Conservation (phyloP, 2,113 vertebrate genomes). For the Peromyscus maniculatus region DNA sequence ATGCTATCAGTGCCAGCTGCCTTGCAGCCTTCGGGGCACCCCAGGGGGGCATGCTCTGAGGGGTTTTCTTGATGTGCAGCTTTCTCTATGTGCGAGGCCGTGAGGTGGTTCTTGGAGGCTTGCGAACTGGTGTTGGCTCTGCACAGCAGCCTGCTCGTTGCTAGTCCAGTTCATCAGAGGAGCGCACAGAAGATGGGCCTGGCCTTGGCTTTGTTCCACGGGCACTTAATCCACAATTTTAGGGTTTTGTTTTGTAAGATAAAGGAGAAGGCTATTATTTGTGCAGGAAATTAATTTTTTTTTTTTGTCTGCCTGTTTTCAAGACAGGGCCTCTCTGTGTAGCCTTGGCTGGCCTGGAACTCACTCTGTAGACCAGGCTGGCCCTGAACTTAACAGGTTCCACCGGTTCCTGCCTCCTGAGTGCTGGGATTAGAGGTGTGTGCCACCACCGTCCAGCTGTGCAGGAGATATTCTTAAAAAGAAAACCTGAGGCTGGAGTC, state of each 20-base stretch:
- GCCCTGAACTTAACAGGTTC: no score
- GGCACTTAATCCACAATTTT: constrained; percentile 43
- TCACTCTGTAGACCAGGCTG: no score
- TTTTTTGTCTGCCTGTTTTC: no score
- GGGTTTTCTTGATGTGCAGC: neutral
- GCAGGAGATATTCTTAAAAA: constrained; percentile 61
- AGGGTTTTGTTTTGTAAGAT: constrained; percentile 61
- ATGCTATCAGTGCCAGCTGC: neutral
- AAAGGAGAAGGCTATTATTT: neutral
- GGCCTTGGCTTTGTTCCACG: constrained; percentile 24
- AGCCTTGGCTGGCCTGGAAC: no score
- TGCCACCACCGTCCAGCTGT: neutral
- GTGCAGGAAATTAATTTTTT: constrained; percentile 11
- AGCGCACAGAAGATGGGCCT: neutral
- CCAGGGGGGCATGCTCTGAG: neutral
- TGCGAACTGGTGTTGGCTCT: neutral
- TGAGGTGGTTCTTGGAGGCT: neutral
- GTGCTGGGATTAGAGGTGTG: no score
- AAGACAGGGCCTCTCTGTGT: no score
- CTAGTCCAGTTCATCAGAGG: constrained; percentile 20
- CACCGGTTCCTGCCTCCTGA: no score
- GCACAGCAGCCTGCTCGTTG: neutral
- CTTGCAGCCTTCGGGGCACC: neutral
- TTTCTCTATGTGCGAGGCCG: neutral
- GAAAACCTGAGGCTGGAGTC: neutral